Percentiles rank a stretch among this genome's conserved stretches.
Evolutionary conservation across 2,797 vertebrate species (phyloP).

Genomic region (Poecilia gillii): DNA sequence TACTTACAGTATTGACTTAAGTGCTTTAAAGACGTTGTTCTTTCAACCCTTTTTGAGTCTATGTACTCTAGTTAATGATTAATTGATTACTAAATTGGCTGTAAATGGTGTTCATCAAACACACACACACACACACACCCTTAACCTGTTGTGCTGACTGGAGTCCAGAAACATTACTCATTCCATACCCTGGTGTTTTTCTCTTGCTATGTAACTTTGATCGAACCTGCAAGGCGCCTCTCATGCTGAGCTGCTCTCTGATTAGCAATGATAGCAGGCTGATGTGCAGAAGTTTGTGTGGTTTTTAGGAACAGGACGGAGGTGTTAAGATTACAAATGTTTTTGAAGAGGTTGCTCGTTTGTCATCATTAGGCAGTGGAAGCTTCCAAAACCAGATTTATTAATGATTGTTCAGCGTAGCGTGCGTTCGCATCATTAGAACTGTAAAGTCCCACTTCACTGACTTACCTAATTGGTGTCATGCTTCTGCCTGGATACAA

Average conservation of each 20-base stretch:
- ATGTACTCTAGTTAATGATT: no score
- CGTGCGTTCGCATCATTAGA: slow-evolving; percentile 14
- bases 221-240: not conserved
- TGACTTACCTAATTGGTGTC: slow-evolving; percentile 48
- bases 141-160: not conserved
- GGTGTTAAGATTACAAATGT: not conserved
- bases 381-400: slow-evolving; percentile 14
- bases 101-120: slow-evolving; percentile 13
- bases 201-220: not conserved
- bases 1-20: no score
- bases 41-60: no score
- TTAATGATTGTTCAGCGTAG: slow-evolving; percentile 26
- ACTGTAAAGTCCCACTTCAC: slow-evolving; percentile 28
- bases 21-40: no score
- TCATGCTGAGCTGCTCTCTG: not conserved
- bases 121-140: not conserved
- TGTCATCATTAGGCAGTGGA: slow-evolving; percentile 1
- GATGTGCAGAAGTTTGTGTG: not conserved
- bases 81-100: no score
- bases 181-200: not conserved
- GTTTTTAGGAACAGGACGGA: slow-evolving; percentile 2
- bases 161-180: not conserved
- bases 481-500: slow-evolving; percentile 29
- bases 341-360: not conserved
- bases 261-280: not conserved